Evolutionary conservation across 2,113 vertebrate species (phyloP).

Genomic region (Syngnathus scovelli): DNA sequence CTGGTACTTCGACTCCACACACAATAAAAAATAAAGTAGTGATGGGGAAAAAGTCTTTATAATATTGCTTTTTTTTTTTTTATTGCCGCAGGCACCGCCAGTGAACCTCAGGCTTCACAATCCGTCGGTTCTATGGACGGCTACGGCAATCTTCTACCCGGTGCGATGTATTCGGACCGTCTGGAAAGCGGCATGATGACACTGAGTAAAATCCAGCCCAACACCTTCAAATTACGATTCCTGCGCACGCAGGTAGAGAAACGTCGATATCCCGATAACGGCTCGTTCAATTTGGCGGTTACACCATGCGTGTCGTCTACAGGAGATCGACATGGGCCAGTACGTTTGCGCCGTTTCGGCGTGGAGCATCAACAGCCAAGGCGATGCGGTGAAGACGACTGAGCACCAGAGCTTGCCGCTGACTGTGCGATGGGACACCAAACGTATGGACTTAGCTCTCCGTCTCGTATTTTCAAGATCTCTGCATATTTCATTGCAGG

Average conservation of each 20-base stretch:
- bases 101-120: constrained; percentile 29
- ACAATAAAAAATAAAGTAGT: not conserved
- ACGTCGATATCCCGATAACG: no score
- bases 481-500: not conserved
- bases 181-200: constrained; percentile 74
- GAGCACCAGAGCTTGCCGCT: constrained; percentile 71
- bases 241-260: constrained; percentile 72
- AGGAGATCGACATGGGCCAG: constrained; percentile 79
- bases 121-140: constrained; percentile 76
- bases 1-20: constrained; percentile 33
- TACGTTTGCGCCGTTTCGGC: constrained; percentile 80
- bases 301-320: not conserved
- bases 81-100: constrained; percentile 16
- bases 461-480: not conserved
- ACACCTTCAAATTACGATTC: constrained; percentile 82
- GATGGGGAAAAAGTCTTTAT: not conserved
- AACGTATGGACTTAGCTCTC: constrained; percentile 70
- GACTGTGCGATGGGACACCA: constrained; percentile 75
- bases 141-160: constrained; percentile 73
- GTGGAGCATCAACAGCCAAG: constrained; percentile 72
- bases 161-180: constrained; percentile 66
- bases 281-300: not conserved
- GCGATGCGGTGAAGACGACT: constrained; percentile 71
- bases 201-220: constrained; percentile 66
- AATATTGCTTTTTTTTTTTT: not conserved